Evolutionary conservation across 2,113 vertebrate species (phyloP), one percentile per base, ranked within the genome.

Genomic region (Marmota flaviventris): DNA sequence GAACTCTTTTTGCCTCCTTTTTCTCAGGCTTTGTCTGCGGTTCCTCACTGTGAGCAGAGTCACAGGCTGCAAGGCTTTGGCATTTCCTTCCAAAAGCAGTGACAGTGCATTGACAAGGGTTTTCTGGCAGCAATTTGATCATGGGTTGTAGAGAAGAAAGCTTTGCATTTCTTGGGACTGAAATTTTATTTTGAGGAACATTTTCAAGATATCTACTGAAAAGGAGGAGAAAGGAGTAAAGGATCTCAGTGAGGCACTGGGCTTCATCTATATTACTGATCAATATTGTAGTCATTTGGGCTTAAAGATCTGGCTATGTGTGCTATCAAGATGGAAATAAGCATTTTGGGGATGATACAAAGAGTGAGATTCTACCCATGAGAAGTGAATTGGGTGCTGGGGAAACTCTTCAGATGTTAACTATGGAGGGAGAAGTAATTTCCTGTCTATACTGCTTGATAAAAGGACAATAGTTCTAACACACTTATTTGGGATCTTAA

Each of bases 171-270:
- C 27, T 63, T 39, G 32, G 27, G n/a, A 34, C 37, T 73, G 48
- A 85, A 61, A 69, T n/a, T 14, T 4, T 86, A 85, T 87, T 87
- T 63, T 39, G 42, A 45, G 78, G 34, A 88, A 5, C 22, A 81
- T 91, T 93, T 96, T 96, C 17, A 86, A 93, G 77, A 48, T 61
- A 45, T n/a, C 18, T 78, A 37, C 22, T 70, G 37, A 70, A 87
- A 94, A 89, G 29, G 39, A 88, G 29, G 18, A 51, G n/a, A 86
- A 72, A 53, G 24, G 29, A 72, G 34, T 73, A 34, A 37, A 94
- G 82, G n/a, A 37, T 73, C 27, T 87, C 45, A 91, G 56, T 9
- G 70, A 42, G 37, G 42, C 17, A 73, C 16, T 58, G 75, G 6
- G 16, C 82, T 77, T 97, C 75, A 51, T 58, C 56, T 58, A 75